Evolutionary conservation across 2,888 invertebrate species (phyloP), one percentile per base, ranked within the genome.

Genomic region (Ophion ventricosus): DNA sequence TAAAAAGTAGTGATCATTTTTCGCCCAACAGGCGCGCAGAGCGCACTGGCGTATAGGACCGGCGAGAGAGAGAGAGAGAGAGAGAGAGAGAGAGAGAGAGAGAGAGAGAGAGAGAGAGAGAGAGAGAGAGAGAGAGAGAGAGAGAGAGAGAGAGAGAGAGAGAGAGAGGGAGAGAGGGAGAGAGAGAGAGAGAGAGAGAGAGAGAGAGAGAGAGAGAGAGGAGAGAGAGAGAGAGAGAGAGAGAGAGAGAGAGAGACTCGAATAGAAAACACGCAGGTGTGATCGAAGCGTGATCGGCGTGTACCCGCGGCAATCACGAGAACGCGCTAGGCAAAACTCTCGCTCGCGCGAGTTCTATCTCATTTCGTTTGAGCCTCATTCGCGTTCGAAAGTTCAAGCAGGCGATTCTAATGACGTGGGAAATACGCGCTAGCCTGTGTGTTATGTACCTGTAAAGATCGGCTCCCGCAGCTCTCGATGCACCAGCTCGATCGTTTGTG

Each of bases 401-500:
- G 85, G 73, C 86, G 83, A 85, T 83, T 86, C 88, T 89, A 89
- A 89, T 89, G 87, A 90, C 87, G 87, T 90, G 88, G 87, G 88
- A 90, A 89, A 88, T 87, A 75, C 86, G 85, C 82, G 86, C 86
- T 86, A 88, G 83, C 67, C 77, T 77, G 59, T 69, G 70, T 74
- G 66, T 73, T 80, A 74, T 67, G 66, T 74, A 66, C 73, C 78
- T 43, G 75, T 73, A 66, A 76, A 79, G 82, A 84, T 84, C 82
- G 67, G 79, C 85, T 83, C 73, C 87, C 80, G 81, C 83, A 79
- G 80, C 85, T 86, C 85, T 57, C 49, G 75, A 82, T 74, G 63
- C 54, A 69, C 80, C 83, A 84, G 59, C 83, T 79, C 81, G 75
- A 85, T 83, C 79, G 64, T 82, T 85, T 81, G 79, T 76, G n/a